These are phyloP conservation scores for Dromius quadrimaculatus DNA, from an alignment of 2,888 invertebrate genomes.

Conservation along the genomic window DNA sequence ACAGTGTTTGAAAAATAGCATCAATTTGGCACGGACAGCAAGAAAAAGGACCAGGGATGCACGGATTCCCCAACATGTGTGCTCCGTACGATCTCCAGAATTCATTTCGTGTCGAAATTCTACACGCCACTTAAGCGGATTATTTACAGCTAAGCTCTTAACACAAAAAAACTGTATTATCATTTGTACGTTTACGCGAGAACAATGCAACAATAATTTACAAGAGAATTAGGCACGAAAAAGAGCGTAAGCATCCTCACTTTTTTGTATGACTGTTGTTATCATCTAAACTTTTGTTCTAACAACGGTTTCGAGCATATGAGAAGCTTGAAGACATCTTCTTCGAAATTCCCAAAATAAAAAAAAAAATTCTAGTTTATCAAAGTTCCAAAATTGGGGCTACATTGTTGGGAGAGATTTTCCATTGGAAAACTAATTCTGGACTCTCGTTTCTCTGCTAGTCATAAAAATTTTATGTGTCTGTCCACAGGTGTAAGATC, in stretches of 20 bases:
- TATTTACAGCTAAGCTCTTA: conserved; percentile 45
- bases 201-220: conserved; percentile 45
- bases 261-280: no score
- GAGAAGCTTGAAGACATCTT: no score
- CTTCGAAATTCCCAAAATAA: no score
- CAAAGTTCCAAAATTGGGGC: no score
- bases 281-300: no score
- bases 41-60: background rate
- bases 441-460: no score
- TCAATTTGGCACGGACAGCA: conserved; percentile 25
- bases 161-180: conserved; percentile 43
- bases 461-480: no score
- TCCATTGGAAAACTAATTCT: no score
- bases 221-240: conserved; percentile 34
- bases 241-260: conserved; percentile 28
- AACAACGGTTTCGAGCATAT: no score
- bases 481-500: no score
- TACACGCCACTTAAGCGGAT: conserved; percentile 41
- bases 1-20: conserved; percentile 30
- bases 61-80: conserved; percentile 25
- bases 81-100: conserved; percentile 13
- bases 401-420: no score
- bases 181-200: conserved; percentile 44
- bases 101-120: conserved; percentile 39
- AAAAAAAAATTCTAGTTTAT: no score